phyloP scores from a whole-genome alignment of 2,797 vertebrate genomes.

The Sitta carolinensis region DNA sequence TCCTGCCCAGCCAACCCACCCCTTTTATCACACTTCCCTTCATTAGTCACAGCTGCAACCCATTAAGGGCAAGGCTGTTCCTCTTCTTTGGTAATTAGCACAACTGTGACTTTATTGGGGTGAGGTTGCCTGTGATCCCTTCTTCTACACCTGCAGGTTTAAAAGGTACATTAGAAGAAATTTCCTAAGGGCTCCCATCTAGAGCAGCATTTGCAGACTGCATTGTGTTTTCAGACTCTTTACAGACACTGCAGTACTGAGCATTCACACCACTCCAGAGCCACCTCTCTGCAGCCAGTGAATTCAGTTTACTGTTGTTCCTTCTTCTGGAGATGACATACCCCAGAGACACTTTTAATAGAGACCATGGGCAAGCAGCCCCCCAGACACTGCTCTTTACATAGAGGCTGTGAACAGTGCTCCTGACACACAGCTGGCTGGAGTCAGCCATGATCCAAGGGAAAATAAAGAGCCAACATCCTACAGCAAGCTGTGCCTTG shows the following conservation, averaged over 20 bases:
- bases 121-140: no score
- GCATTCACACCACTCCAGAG: neutral
- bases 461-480: neutral
- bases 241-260: neutral
- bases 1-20: no score
- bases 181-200: neutral
- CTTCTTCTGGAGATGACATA: neutral
- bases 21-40: no score
- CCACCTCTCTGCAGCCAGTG: neutral
- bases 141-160: neutral
- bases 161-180: neutral
- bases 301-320: neutral
- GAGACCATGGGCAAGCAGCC: neutral
- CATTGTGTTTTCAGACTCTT: neutral
- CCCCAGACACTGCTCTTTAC: neutral
- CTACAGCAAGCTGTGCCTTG: neutral
- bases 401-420: accelerated
- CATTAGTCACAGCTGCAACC: no score
- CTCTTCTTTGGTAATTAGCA: no score
- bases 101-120: no score
- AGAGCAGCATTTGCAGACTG: neutral
- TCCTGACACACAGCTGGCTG: neutral
- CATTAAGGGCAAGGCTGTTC: no score
- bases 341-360: neutral
- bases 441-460: neutral